Conservation (phyloP, 2,797 vertebrate genomes). For the Tachyglossus aculeatus region DNA sequence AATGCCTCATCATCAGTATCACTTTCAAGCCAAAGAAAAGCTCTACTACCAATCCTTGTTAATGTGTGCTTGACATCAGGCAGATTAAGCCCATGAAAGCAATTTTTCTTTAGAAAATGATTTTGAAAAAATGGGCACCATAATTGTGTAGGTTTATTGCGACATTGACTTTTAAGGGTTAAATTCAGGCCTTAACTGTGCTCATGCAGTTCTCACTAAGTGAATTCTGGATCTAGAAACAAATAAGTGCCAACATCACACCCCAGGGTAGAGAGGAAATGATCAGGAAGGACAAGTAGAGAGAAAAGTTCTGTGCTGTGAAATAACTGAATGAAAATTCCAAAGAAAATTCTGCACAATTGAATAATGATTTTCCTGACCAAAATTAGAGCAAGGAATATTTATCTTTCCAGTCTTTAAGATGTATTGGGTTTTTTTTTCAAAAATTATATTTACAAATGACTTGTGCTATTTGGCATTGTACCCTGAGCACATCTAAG, state of each 20-base stretch:
- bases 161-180: conserved; percentile 20
- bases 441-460: conserved; percentile 6
- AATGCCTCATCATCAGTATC: no score
- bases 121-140: not conserved
- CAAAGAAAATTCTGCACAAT: conserved; percentile 35
- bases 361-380: conserved; percentile 46
- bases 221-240: conserved; percentile 37
- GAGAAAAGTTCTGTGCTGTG: conserved; percentile 7
- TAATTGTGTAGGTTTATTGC: not conserved
- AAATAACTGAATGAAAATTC: conserved; percentile 28
- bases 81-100: not conserved
- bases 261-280: conserved; percentile 28
- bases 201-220: conserved; percentile 31
- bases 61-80: no score
- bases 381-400: conserved; percentile 29
- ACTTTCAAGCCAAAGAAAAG: no score
- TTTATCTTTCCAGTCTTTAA: conserved; percentile 31
- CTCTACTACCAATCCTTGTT: no score
- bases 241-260: conserved; percentile 22
- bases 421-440: conserved; percentile 16
- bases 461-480: conserved; percentile 39
- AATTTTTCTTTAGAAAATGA: not conserved
- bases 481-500: conserved; percentile 33
- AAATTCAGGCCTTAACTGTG: conserved; percentile 28
- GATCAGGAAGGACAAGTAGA: not conserved